A percentile compares a stretch with the other conserved stretches of the same genome.
phyloP scores from a whole-genome alignment of 2,797 vertebrate species.

The Myotis myotis region DNA sequence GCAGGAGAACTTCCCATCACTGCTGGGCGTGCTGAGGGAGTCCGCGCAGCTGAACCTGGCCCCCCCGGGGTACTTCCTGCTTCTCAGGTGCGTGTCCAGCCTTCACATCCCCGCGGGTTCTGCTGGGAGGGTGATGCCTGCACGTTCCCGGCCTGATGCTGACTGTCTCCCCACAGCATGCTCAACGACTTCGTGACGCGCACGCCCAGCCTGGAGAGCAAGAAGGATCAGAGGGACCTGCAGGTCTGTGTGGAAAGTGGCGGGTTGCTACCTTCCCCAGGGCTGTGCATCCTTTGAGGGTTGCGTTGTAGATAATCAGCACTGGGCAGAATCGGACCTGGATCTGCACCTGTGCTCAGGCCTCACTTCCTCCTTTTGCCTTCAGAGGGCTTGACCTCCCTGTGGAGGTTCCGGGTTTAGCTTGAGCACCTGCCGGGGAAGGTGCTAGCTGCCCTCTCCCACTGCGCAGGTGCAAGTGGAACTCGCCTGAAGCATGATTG shows the following conservation, averaged over 20 bases:
- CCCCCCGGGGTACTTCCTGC: constrained; percentile 94
- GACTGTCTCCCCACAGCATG: constrained; percentile 86
- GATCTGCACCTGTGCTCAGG: not conserved
- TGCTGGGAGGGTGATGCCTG: not conserved
- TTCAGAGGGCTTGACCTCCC: not conserved
- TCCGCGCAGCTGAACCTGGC: constrained; percentile 95
- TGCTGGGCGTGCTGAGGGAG: constrained; percentile 92
- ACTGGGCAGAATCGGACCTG: rapidly evolving
- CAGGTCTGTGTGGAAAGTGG: constrained; percentile 86
- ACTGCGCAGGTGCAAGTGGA: rapidly evolving
- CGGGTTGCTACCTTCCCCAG: rapidly evolving
- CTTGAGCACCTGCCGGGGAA: rapidly evolving
- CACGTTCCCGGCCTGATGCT: constrained; percentile 25
- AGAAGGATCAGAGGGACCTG: constrained; percentile 94
- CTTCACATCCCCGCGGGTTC: rapidly evolving
- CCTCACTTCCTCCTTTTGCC: not conserved
- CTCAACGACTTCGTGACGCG: constrained; percentile 95
- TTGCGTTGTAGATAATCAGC: rapidly evolving
- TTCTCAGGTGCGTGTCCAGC: constrained; percentile 88
- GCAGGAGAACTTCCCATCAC: constrained; percentile 91
- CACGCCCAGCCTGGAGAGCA: constrained; percentile 94
- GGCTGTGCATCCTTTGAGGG: rapidly evolving
- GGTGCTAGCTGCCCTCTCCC: rapidly evolving
- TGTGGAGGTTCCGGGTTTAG: rapidly evolving
- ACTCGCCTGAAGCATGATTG: not conserved